Conservation (phyloP, 2,113 vertebrate species). For the Coptodon bakossiorum region DNA sequence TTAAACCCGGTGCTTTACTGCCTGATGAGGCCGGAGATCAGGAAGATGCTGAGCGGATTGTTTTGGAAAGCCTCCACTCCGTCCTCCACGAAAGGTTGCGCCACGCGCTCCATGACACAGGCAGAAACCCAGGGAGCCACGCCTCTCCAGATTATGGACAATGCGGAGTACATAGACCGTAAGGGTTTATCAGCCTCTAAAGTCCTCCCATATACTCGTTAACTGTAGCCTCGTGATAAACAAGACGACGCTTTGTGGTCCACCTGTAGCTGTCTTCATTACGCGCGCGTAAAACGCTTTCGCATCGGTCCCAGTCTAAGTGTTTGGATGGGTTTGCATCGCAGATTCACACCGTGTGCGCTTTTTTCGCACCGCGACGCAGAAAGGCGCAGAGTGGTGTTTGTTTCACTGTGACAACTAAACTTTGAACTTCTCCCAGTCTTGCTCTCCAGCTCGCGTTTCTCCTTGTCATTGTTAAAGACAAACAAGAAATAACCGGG, state of each 20-base stretch:
- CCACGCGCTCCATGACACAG: constrained; percentile 53
- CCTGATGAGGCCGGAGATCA: constrained; percentile 74
- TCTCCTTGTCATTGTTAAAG: neutral
- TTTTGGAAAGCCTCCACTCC: constrained; percentile 65
- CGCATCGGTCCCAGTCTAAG: neutral
- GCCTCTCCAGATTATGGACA: constrained; percentile 49
- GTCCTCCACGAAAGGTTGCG: constrained; percentile 21
- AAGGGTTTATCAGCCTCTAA: constrained; percentile 17
- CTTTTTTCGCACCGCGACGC: neutral
- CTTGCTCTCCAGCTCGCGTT: neutral
- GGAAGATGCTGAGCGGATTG: constrained; percentile 65
- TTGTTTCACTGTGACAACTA: neutral
- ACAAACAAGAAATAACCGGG: neutral
- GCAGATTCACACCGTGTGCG: neutral
- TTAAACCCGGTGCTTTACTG: constrained; percentile 77
- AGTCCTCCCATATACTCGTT: neutral
- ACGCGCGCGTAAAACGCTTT: neutral
- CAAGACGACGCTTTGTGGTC: neutral
- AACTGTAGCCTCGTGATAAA: neutral
- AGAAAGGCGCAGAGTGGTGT: neutral
- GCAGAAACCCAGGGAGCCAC: constrained; percentile 40
- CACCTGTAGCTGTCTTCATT: neutral
- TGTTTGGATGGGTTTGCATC: neutral
- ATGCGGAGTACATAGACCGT: constrained; percentile 41
- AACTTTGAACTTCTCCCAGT: neutral